Evolutionary conservation across 2,888 invertebrate genomes (phyloP).

Genomic region (Aethes cnicana): DNA sequence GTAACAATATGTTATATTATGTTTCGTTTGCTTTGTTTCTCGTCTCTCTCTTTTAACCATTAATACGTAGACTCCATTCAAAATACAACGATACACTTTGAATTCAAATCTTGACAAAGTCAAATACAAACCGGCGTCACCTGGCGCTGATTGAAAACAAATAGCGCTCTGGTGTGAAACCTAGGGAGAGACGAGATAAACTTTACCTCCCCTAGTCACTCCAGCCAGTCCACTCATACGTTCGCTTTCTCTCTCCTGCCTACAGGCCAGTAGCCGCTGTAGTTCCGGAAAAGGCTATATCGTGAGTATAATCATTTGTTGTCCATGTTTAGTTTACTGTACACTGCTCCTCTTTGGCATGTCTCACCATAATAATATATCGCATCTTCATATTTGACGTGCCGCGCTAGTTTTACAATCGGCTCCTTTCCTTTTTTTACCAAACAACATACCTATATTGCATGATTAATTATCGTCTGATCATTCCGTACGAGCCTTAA

Average conservation of each 20-base stretch:
- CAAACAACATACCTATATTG: slow-evolving; percentile 11
- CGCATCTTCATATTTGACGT: slow-evolving; percentile 19
- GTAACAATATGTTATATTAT: slow-evolving; percentile 43
- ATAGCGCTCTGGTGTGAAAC: slow-evolving; percentile 39
- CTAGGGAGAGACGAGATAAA: slow-evolving; percentile 64
- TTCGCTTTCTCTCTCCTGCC: slow-evolving; percentile 83
- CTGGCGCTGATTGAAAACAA: slow-evolving; percentile 39
- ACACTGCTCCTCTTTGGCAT: slow-evolving; percentile 49
- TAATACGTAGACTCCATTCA: slow-evolving; percentile 26
- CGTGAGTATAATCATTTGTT: slow-evolving; percentile 88
- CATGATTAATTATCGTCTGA: slow-evolving; percentile 18
- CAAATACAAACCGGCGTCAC: slow-evolving; percentile 34
- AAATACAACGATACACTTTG: slow-evolving; percentile 32
- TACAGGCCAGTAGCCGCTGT: slow-evolving; percentile 94
- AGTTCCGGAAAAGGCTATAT: slow-evolving; percentile 97
- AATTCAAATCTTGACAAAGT: slow-evolving; percentile 36
- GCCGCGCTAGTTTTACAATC: slow-evolving; percentile 29
- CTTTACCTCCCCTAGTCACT: slow-evolving; percentile 67
- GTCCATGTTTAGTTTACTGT: slow-evolving; percentile 62
- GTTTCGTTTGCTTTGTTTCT: slow-evolving; percentile 58
- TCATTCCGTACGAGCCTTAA: not conserved
- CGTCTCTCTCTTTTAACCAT: slow-evolving; percentile 50
- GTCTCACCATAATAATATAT: slow-evolving; percentile 46
- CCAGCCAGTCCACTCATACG: slow-evolving; percentile 76
- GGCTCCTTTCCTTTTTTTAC: slow-evolving; percentile 21